A percentile compares a stretch with the other conserved stretches of the same genome.
Conservation (phyloP, 2,797 vertebrate genomes). For the Pipistrellus nathusii region DNA sequence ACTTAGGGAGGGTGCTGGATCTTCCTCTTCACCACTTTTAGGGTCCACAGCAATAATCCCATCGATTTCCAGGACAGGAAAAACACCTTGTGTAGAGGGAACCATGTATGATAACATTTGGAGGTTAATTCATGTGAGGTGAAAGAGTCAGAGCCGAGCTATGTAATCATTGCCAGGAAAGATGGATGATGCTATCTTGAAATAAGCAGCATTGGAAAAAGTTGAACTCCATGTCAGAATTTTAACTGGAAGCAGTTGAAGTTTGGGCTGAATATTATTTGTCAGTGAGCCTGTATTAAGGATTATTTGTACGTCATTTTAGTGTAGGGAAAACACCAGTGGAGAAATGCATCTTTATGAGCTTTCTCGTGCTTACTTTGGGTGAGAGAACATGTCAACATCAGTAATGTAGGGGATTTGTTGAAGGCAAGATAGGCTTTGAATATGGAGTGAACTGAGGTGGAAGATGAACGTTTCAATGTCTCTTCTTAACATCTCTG, state of each 20-base stretch:
- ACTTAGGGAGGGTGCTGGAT: neutral
- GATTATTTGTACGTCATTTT: conserved; percentile 44
- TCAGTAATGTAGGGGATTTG: neutral
- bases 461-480: neutral
- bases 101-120: neutral
- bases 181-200: neutral
- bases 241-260: neutral
- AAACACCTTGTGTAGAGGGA: neutral
- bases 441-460: neutral
- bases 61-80: neutral
- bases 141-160: neutral
- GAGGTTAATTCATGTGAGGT: neutral
- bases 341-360: neutral
- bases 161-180: neutral
- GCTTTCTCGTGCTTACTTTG: neutral
- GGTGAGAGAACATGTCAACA: neutral
- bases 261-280: neutral
- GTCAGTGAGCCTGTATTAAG: neutral
- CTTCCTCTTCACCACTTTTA: neutral
- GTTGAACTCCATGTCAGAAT: neutral
- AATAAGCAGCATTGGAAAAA: neutral
- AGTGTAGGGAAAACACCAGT: neutral
- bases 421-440: neutral
- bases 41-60: neutral
- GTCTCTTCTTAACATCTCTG: neutral